A percentile compares a stretch with the other conserved stretches of the same genome.
Evolutionary conservation across 2,888 invertebrate genomes (phyloP).

Genomic region (Plagiodera versicolora): DNA sequence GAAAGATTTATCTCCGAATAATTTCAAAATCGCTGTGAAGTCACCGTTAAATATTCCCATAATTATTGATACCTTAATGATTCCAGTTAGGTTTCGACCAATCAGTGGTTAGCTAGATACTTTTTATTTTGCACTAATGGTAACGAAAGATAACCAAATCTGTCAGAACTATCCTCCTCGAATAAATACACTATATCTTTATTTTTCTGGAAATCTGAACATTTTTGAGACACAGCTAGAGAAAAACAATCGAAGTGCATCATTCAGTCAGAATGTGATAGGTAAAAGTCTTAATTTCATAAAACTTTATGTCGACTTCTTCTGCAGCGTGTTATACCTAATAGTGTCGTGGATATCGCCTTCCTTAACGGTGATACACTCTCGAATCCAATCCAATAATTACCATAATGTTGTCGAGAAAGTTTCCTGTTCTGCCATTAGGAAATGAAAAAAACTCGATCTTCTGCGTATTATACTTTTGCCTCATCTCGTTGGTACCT

Average conservation of each 20-base stretch:
- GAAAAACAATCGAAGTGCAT: not conserved
- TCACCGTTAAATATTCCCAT: too few relatives aligned
- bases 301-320: not conserved
- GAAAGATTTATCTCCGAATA: too few relatives aligned
- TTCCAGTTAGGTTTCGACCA: too few relatives aligned
- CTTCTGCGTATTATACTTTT: conserved; percentile 17
- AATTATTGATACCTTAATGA: too few relatives aligned
- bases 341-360: not conserved
- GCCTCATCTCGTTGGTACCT: conserved; percentile 12
- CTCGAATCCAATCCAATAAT: conserved; percentile 12
- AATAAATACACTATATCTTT: too few relatives aligned
- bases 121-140: too few relatives aligned
- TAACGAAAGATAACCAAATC: too few relatives aligned
- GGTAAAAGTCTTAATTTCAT: not conserved
- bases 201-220: too few relatives aligned
- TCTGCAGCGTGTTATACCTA: not conserved
- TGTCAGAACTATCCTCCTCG: too few relatives aligned
- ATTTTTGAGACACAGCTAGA: too few relatives aligned
- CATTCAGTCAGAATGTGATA: not conserved
- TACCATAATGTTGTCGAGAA: conserved; percentile 24
- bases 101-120: too few relatives aligned
- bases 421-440: conserved; percentile 21
- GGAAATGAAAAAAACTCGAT: conserved; percentile 27
- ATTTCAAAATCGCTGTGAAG: too few relatives aligned
- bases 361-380: conserved; percentile 12